Evolutionary conservation across 2,113 vertebrate species (phyloP).

Genomic region (Meriones unguiculatus): DNA sequence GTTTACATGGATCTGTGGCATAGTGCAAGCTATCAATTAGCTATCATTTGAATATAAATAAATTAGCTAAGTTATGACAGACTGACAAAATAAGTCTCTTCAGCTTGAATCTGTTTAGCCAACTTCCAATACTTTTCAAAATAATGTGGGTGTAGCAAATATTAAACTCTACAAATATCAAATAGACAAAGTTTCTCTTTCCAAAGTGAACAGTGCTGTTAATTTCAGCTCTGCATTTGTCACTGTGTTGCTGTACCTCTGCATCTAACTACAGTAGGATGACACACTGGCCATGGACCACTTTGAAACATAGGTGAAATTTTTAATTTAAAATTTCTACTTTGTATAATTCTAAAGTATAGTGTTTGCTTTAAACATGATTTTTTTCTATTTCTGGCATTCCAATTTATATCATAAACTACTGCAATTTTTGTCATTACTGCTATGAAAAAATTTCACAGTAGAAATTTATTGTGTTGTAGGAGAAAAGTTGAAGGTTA

Average conservation of each 20-base stretch:
- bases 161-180: not conserved
- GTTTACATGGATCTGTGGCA: not conserved
- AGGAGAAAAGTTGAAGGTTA: not conserved
- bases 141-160: not conserved
- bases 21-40: not conserved
- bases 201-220: not conserved
- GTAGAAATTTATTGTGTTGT: not conserved
- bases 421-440: not conserved
- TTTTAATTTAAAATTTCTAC: not conserved
- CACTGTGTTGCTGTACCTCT: not conserved
- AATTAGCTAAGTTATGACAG: not conserved
- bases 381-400: not conserved
- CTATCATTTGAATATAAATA: not conserved
- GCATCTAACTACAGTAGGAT: not conserved
- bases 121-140: not conserved
- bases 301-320: conserved; percentile 8
- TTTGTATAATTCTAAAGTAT: not conserved
- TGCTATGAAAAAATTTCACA: not conserved
- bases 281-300: not conserved
- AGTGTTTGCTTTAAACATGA: not conserved
- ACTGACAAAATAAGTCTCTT: conserved; percentile 15
- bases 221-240: not conserved
- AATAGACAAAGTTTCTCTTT: not conserved
- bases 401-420: not conserved
- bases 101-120: not conserved